These are phyloP conservation scores for Neoarius graeffei DNA, from an alignment of 2,113 vertebrate genomes.

Conservation along the genomic window DNA sequence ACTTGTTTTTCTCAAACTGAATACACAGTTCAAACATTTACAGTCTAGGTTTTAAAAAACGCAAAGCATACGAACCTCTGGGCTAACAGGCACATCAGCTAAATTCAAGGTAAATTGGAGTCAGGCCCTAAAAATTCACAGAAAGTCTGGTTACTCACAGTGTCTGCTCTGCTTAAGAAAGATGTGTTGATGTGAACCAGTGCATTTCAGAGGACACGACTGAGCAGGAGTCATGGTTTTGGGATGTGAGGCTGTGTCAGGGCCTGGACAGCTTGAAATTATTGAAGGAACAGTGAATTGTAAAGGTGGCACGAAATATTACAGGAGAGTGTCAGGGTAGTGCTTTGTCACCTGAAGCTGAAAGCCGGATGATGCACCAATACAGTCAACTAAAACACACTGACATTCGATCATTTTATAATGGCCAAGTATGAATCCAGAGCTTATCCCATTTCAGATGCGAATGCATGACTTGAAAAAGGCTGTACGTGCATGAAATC, in stretches of 20 bases:
- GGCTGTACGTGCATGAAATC: not conserved
- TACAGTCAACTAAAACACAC: not conserved
- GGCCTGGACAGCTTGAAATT: not conserved
- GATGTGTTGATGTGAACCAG: not conserved
- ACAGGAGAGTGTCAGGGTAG: not conserved
- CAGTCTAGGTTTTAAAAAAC: not conserved
- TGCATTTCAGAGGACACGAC: not conserved
- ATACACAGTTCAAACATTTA: not conserved
- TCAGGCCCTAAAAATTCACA: not conserved
- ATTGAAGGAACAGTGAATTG: not conserved
- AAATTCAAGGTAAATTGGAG: not conserved
- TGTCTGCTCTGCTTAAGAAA: not conserved
- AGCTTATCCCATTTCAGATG: not conserved
- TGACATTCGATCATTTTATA: not conserved
- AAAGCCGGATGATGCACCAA: not conserved
- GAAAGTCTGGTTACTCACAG: not conserved
- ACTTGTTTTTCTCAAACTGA: conserved; percentile 15
- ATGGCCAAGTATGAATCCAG: not conserved
- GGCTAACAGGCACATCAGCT: not conserved
- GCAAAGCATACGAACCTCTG: not conserved
- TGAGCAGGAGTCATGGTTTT: not conserved
- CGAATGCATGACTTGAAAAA: not conserved
- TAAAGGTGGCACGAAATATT: not conserved
- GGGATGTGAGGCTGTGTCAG: not conserved
- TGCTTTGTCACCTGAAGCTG: not conserved